A percentile compares a stretch with the other conserved stretches of the same genome.
Conservation (phyloP, 2,113 vertebrate genomes). For the Hystrix brachyura region DNA sequence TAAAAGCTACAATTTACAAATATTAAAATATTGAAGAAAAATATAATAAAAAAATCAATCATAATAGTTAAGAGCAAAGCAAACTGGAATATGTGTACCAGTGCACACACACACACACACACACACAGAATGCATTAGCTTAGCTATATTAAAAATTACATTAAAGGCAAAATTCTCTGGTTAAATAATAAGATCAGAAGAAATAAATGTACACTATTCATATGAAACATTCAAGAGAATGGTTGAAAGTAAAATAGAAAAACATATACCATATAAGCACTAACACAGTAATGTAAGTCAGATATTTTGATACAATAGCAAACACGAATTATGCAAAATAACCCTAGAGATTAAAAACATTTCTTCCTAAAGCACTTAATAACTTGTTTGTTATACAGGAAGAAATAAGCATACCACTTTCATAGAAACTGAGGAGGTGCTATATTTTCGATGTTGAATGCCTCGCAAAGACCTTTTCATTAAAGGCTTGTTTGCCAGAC, state of each 20-base stretch:
- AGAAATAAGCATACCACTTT: background rate
- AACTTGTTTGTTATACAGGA: slow-evolving; percentile 10
- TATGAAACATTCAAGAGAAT: background rate
- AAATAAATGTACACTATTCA: background rate
- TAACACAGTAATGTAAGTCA: background rate
- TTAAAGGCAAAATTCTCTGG: background rate
- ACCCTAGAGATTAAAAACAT: background rate
- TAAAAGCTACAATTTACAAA: background rate
- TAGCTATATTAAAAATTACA: background rate
- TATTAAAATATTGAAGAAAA: background rate
- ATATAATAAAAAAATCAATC: background rate
- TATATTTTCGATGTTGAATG: background rate
- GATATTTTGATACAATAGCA: background rate
- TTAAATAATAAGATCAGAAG: background rate
- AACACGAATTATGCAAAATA: background rate
- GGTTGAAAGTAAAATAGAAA: background rate
- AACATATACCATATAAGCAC: background rate
- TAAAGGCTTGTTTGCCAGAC: background rate
- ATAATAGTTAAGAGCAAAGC: background rate
- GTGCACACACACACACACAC: background rate
- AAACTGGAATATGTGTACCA: background rate
- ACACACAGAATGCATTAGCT: background rate
- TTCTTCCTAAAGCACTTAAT: background rate
- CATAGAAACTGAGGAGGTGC: background rate
- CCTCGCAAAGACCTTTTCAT: background rate